Percentiles rank a stretch among this genome's conserved stretches.
phyloP scores from a whole-genome alignment of 2,888 invertebrate species.

The Acronicta alni region DNA sequence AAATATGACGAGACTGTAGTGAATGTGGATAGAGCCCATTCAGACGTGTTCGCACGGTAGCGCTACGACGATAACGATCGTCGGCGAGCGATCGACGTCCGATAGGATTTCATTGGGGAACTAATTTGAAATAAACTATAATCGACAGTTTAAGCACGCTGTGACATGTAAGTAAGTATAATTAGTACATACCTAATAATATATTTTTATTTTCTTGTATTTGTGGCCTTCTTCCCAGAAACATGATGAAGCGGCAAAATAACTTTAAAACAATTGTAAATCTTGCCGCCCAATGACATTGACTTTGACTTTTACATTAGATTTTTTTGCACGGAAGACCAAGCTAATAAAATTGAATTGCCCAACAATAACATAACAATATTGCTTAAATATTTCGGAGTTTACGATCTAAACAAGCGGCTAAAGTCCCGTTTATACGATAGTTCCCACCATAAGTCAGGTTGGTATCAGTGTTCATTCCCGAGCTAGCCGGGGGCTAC shows the following conservation, averaged over 20 bases:
- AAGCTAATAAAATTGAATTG: slow-evolving; percentile 8
- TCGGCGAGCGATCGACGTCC: slow-evolving; percentile 6
- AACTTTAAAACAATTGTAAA: too few species aligned
- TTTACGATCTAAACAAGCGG: slow-evolving; percentile 44
- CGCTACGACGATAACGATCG: slow-evolving; percentile 35
- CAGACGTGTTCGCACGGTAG: slow-evolving; percentile 29
- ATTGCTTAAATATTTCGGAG: slow-evolving; percentile 25
- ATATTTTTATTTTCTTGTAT: too few species aligned
- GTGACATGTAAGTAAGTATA: too few species aligned
- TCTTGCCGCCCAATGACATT: too few species aligned
- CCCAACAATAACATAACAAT: slow-evolving; percentile 31
- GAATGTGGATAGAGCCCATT: slow-evolving; percentile 19
- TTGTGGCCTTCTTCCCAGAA: too few species aligned
- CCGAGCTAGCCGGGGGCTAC: slow-evolving; percentile 62
- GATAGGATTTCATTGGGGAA: slow-evolving; percentile 14
- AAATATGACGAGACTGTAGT: slow-evolving; percentile 27
- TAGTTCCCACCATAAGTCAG: slow-evolving; percentile 58
- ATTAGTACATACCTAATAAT: too few species aligned
- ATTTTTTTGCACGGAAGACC: background rate
- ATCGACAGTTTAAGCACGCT: background rate
- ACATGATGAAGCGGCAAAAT: too few species aligned
- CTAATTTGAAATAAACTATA: slow-evolving; percentile 30
- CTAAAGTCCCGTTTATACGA: slow-evolving; percentile 60
- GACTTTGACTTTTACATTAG: too few species aligned
- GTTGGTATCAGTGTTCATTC: slow-evolving; percentile 40